phyloP scores from a whole-genome alignment of 2,797 vertebrate species.

The Hylomyscus alleni region DNA sequence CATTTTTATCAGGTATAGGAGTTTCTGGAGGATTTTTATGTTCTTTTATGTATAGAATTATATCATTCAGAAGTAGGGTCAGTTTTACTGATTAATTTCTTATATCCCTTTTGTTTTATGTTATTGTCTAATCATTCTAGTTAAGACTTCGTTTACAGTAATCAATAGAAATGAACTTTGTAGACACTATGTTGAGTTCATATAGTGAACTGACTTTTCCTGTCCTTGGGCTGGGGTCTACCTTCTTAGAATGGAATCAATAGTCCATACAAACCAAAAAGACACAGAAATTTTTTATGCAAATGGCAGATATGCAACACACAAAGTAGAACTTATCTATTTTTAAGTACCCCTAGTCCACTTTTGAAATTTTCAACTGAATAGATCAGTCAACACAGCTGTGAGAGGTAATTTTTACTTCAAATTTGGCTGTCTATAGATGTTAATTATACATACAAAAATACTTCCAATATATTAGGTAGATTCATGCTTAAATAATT shows the following conservation, averaged over 20 bases:
- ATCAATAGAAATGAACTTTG: background rate
- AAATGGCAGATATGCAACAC: background rate
- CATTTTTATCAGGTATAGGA: too few species aligned
- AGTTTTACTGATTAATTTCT: background rate
- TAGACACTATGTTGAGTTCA: background rate
- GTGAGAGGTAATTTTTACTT: background rate
- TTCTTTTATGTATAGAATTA: background rate
- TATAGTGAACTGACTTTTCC: background rate
- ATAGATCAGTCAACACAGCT: background rate
- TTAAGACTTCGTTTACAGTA: background rate
- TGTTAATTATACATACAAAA: background rate
- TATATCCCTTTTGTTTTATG: background rate
- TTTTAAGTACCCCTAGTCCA: background rate
- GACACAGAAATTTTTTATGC: fast-evolving
- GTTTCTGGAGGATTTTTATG: background rate
- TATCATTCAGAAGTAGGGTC: background rate
- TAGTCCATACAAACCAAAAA: background rate
- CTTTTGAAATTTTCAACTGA: background rate
- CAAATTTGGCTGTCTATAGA: background rate
- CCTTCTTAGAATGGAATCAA: background rate
- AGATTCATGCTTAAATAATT: background rate
- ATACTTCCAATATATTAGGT: background rate
- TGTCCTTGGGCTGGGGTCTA: background rate
- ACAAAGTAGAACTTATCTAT: background rate
- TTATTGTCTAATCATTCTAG: background rate